Percentiles rank a stretch among this genome's conserved stretches.
Evolutionary conservation across 2,888 invertebrate species (phyloP).

Genomic region (Gibbula magus): DNA sequence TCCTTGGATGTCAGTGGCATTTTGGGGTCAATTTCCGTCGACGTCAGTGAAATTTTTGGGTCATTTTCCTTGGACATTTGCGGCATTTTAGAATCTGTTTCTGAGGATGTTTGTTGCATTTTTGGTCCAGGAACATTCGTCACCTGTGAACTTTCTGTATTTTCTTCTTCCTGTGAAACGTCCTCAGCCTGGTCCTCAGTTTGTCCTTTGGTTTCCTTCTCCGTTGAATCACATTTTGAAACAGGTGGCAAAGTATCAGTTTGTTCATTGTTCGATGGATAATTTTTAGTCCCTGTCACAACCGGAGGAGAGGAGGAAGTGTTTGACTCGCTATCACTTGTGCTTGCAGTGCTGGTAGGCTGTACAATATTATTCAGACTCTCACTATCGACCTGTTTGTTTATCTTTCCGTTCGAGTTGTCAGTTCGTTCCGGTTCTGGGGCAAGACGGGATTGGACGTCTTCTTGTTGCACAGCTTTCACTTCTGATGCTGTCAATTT

Average conservation of each 20-base stretch:
- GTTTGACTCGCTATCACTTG: not conserved
- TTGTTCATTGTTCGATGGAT: not conserved
- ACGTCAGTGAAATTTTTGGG: not conserved
- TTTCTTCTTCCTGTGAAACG: not conserved
- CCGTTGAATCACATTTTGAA: not conserved
- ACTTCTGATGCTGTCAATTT: slow-evolving; percentile 34
- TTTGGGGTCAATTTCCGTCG: not conserved
- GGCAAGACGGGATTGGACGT: not conserved
- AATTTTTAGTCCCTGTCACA: not conserved
- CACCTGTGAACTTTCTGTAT: not conserved
- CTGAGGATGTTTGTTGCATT: not conserved
- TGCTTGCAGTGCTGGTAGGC: not conserved
- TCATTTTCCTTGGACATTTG: not conserved
- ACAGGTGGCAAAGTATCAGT: not conserved
- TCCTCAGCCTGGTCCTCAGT: too few relatives aligned
- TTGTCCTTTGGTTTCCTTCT: slow-evolving; percentile 11
- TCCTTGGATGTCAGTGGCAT: not conserved
- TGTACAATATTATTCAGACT: not conserved
- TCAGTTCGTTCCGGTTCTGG: not conserved
- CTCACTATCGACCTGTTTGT: not conserved
- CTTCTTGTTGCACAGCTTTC: not conserved
- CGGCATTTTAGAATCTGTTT: not conserved
- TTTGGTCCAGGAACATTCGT: not conserved
- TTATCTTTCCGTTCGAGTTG: not conserved
- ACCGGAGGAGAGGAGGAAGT: not conserved